Evolutionary conservation across 2,113 vertebrate species (phyloP), one percentile per base, ranked within the genome.

Genomic region (Emydocephalus ijimae): DNA sequence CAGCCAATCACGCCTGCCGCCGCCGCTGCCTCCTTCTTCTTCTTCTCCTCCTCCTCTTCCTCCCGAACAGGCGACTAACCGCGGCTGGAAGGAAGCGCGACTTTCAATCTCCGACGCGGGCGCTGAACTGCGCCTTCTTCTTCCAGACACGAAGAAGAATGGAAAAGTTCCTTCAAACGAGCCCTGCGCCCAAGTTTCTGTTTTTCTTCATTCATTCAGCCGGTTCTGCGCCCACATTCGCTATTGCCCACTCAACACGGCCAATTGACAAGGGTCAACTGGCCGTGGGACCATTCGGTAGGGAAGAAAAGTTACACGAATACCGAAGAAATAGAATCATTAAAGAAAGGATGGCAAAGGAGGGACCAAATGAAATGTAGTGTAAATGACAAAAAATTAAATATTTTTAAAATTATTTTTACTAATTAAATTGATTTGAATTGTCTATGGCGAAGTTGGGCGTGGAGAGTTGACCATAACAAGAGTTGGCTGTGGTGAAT

Each of bases 231-330:
- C 69, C 69, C 69, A 6, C 69, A 7, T 34, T 74, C 29, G 26
- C 23, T 1, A 10, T 59, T 10, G 59, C 26, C 61, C 61, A 4
- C 7, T 59, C 57, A 59, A 1, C 57, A 24, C 7, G 7, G 26
- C 11, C 61, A 29, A 57, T 20, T 18, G 1, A 9, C 39, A 23
- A 14, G 11, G 14, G 29, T 4, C 29, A 26, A 50, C 24, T 50
- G 5, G 9, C 8, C 3, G 23, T 3, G 23, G 24, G 26, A 4
- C 10, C 3, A 12, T 69, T n/a, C 61, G 0, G 4, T 4, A 14
- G 0, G 0, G 29, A n/a, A n/a, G 11, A 14, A 69, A n/a, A 64
- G 26, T n/a, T n/a, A n/a, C 10, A n/a, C 11, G 14, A 1, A n/a
- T 64, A 29, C 4, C 4, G 26, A 64, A 64, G 26, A n/a, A 64